Conservation (phyloP, 2,888 invertebrate genomes). For the Hedya salicella region DNA sequence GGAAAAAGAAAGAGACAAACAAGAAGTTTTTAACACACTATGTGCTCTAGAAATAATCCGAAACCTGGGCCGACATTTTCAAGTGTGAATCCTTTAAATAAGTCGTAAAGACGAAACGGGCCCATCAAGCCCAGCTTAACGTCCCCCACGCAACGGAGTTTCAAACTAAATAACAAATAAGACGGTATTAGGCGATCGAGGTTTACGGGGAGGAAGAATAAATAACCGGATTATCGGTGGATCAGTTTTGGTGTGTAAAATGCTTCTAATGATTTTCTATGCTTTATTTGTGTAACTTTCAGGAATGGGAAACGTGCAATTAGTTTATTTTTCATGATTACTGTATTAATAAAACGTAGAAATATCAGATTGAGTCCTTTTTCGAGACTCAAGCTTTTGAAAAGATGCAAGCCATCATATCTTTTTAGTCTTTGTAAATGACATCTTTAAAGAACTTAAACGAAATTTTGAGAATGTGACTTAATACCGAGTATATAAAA, state of each 20-base stretch:
- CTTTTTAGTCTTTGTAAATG: no score
- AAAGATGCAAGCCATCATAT: no score
- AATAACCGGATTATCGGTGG: slow-evolving; percentile 77
- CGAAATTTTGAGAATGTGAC: no score
- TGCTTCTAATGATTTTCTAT: not conserved
- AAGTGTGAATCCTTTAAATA: slow-evolving; percentile 40
- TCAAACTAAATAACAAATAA: slow-evolving; percentile 68
- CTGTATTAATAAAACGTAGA: no score
- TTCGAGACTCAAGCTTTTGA: no score
- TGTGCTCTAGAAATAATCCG: no score
- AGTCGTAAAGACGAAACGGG: slow-evolving; percentile 57
- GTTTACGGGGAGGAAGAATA: slow-evolving; percentile 65
- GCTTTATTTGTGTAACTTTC: slow-evolving; percentile 3
- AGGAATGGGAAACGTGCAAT: not conserved
- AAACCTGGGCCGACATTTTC: slow-evolving; percentile 16
- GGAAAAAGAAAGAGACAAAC: no score
- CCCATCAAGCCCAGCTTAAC: slow-evolving; percentile 67
- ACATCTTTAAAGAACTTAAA: no score
- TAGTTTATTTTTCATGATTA: no score
- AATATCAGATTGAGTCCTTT: no score
- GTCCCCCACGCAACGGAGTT: slow-evolving; percentile 56
- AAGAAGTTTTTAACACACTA: no score
- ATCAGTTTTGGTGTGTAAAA: slow-evolving; percentile 51
- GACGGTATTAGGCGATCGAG: slow-evolving; percentile 56
- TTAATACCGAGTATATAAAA: no score